Base-by-base conservation (phyloP, 2,113 vertebrate species). In the Coreoperca whiteheadi region DNA sequence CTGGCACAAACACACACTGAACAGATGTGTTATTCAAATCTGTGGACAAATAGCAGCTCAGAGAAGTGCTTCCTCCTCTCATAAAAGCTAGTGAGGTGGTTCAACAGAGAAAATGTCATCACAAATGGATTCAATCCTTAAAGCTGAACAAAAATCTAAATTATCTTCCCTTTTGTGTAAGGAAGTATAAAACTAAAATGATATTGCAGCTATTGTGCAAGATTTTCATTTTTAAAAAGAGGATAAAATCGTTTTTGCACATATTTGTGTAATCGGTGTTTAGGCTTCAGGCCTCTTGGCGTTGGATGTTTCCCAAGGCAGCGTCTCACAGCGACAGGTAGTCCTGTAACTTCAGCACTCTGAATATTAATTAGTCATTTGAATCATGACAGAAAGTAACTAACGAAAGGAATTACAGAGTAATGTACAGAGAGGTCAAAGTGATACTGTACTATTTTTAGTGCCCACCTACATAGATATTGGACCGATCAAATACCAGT, bases 11-110 rank as follows among this genome's bases (percentile, higher is more conserved):
- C 46, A 67, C 51, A 43, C 66, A 51, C 39, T 16, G 50, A 89
- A 86, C 92, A 93, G 89, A 92, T 92, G 93, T 88, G 82, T 76
- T 87, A 51, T 76, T 79, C 72, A 91, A 81, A 75, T 83, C 59
- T 6, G 75, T 60, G 2, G 59, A 77, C 56, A 70, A 84, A 70
- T 64, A 77, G 59, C 79, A 67, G 84, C 54, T 84, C n/a, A 20
- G 0, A 67, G 18, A 83, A 57, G 16, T 25, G 50, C 20, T 59
- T 81, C 9, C 50, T 53, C 51, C 25, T 73, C 41, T 57, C 64
- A 59, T 64, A 39, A 82, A 88, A 56, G 60, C 54, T 67, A 30
- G 32, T 11, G 9, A 41, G 66, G 6, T 50, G 34, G 28, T 41
- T 18, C 51, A 28, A 41, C 46, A 30, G 32, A n/a, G 6, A 39